Conservation (phyloP, 2,113 vertebrate species). For the Microtus montanus region DNA sequence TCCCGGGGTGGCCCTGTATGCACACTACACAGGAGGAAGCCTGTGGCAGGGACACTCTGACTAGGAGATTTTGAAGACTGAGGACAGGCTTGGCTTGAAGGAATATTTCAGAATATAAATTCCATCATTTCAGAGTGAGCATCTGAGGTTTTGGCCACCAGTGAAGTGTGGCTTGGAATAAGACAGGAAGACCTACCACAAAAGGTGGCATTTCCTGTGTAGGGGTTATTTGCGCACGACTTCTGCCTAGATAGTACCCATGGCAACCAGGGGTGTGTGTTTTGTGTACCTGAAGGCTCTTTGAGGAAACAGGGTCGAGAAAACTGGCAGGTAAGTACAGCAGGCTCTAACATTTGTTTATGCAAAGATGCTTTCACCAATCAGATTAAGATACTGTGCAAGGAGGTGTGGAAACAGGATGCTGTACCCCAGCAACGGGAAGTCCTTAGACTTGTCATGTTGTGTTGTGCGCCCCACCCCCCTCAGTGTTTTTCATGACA, state of each 20-base stretch:
- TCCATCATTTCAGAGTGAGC: neutral
- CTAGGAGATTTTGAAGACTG: no score
- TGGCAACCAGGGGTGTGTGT: neutral
- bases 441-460: no score
- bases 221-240: neutral
- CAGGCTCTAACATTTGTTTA: neutral
- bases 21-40: neutral
- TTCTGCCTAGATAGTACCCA: constrained; percentile 46
- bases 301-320: neutral
- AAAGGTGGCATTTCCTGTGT: constrained; percentile 51
- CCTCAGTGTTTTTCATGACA: rapidly evolving
- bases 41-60: rapidly evolving
- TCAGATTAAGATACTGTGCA: neutral
- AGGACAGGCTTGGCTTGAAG: no score
- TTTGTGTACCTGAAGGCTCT: neutral
- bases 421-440: neutral
- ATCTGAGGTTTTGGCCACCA: neutral
- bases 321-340: neutral
- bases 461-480: no score
- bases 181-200: neutral
- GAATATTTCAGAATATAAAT: neutral
- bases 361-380: neutral
- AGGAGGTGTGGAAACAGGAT: neutral
- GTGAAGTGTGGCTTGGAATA: neutral
- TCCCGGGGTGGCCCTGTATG: rapidly evolving